Percentiles rank a stretch among this genome's conserved stretches.
Evolutionary conservation across 2,113 vertebrate genomes (phyloP).

Genomic region (Boleophthalmus pectinirostris): DNA sequence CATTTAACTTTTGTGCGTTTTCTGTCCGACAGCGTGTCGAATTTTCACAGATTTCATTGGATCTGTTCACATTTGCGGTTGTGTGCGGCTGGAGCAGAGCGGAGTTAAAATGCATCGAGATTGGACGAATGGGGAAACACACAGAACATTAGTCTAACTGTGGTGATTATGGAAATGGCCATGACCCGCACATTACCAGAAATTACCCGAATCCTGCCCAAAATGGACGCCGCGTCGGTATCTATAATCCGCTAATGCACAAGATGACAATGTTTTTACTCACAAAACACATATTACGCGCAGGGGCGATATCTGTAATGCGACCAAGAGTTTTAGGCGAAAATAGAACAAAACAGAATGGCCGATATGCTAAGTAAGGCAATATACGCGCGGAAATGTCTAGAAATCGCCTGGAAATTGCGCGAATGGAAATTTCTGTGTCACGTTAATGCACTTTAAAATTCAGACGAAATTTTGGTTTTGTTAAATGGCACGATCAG

Average conservation of each 20-base stretch:
- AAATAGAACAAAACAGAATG: neutral
- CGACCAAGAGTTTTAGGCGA: neutral
- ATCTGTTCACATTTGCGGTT: slow-evolving; percentile 54
- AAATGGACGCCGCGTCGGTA: slow-evolving; percentile 36
- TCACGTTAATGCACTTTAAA: no score
- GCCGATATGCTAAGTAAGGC: neutral
- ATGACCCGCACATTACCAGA: slow-evolving; percentile 54
- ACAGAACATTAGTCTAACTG: slow-evolving; percentile 47
- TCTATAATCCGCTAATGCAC: slow-evolving; percentile 63
- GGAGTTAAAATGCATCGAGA: slow-evolving; percentile 16
- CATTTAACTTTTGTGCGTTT: no score
- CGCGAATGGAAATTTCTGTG: no score
- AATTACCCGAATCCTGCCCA: slow-evolving; percentile 42
- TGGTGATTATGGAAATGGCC: slow-evolving; percentile 63
- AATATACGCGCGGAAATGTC: neutral
- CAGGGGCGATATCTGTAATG: neutral
- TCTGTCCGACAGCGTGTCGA: no score
- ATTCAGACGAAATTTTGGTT: no score
- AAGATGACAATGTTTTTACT: slow-evolving; percentile 67
- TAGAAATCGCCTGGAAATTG: neutral
- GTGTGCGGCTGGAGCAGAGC: slow-evolving; percentile 26
- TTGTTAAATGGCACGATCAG: no score
- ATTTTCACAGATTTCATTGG: slow-evolving; percentile 42
- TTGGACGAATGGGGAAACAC: slow-evolving; percentile 5
- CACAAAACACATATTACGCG: slow-evolving; percentile 60